These are phyloP conservation scores for Ceratosolen solmsi DNA, from an alignment of 1,140 invertebrate genomes.

Conservation along the genomic window DNA sequence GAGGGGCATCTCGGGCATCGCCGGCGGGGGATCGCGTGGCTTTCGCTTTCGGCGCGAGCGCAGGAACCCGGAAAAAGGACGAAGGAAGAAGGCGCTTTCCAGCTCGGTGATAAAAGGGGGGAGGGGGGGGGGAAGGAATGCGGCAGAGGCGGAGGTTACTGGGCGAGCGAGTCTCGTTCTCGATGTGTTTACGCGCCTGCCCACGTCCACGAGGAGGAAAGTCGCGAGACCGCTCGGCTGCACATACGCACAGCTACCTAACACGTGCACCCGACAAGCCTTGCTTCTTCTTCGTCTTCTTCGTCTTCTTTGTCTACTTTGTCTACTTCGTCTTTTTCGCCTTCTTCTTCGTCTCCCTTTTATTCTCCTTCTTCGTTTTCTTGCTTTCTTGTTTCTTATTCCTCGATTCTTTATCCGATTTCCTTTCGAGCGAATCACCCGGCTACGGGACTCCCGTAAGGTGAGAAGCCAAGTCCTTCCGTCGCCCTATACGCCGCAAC, in stretches of 20 bases:
- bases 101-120: no score
- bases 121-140: neutral
- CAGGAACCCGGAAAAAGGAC: neutral
- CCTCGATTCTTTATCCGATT: no score
- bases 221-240: neutral
- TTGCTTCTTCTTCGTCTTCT: no score
- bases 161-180: constrained; percentile 63
- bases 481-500: no score
- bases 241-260: constrained; percentile 50
- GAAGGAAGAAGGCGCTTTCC: neutral
- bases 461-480: no score
- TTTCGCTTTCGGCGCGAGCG: constrained; percentile 9
- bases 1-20: neutral
- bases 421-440: no score
- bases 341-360: no score
- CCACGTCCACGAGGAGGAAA: constrained; percentile 17
- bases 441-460: no score
- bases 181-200: constrained; percentile 57
- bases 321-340: no score
- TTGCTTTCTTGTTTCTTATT: no score
- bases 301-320: no score
- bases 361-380: no score
- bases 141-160: constrained; percentile 60
- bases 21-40: neutral
- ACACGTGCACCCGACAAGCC: constrained; percentile 32